Evolutionary conservation across 2,888 invertebrate genomes (phyloP).

Genomic region (Drosophila formosana): DNA sequence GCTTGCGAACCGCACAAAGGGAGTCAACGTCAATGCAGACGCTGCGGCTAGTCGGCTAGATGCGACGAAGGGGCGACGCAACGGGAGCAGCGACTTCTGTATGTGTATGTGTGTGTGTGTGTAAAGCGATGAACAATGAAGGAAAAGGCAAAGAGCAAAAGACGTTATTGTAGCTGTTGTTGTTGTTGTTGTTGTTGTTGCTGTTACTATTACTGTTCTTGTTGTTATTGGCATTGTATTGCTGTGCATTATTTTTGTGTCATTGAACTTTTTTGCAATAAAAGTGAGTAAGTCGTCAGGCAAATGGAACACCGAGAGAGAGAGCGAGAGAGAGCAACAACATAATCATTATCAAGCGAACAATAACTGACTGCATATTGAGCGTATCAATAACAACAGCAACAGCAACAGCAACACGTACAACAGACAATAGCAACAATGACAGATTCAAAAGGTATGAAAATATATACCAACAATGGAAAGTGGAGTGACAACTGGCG

Average conservation of each 20-base stretch:
- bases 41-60: conserved; percentile 40
- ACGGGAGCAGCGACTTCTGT: neutral
- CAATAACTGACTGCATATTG: conserved; percentile 51
- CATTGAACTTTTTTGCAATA: conserved; percentile 76
- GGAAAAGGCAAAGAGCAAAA: conserved; percentile 65
- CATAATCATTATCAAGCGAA: conserved; percentile 40
- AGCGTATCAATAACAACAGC: conserved; percentile 47
- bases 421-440: conserved; percentile 16
- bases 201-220: conserved; percentile 52
- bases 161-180: conserved; percentile 54
- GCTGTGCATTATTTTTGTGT: conserved; percentile 65
- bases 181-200: conserved; percentile 42
- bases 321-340: conserved; percentile 29
- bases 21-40: conserved; percentile 41
- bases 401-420: conserved; percentile 35
- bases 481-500: conserved; percentile 44
- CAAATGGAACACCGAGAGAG: conserved; percentile 42
- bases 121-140: conserved; percentile 51
- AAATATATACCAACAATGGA: conserved; percentile 20
- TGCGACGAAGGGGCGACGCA: neutral
- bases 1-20: conserved; percentile 33
- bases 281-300: conserved; percentile 55
- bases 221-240: conserved; percentile 50
- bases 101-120: conserved; percentile 2
- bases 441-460: conserved; percentile 23